These are phyloP conservation scores for Philaethria dido DNA, from an alignment of 2,888 invertebrate species.

Conservation along the genomic window DNA sequence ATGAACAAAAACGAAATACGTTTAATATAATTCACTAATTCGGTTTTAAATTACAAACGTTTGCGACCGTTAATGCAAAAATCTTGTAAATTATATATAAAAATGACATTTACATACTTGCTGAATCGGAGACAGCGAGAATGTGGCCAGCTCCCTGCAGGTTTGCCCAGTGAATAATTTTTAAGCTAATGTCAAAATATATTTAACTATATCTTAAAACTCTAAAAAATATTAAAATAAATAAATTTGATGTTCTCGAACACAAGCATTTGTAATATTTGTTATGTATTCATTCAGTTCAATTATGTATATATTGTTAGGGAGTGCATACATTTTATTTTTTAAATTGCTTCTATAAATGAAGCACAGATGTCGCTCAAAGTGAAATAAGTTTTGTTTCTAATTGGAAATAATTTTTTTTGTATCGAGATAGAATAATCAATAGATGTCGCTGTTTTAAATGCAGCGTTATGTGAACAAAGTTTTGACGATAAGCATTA, in stretches of 20 bases:
- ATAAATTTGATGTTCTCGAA: not conserved
- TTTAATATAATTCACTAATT: slow-evolving; percentile 47
- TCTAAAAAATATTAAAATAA: not conserved
- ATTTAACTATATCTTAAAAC: slow-evolving; percentile 1
- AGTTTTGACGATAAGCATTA: too few species aligned
- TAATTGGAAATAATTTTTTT: not conserved
- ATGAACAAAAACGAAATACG: slow-evolving; percentile 43
- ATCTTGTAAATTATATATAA: slow-evolving; percentile 64
- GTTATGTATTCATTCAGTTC: not conserved
- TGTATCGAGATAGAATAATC: not conserved
- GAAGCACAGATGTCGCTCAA: slow-evolving; percentile 2
- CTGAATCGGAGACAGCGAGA: slow-evolving; percentile 79
- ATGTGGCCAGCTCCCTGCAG: slow-evolving; percentile 75
- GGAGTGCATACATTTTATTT: not conserved
- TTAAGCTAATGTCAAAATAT: slow-evolving; percentile 33
- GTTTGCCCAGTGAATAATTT: slow-evolving; percentile 63
- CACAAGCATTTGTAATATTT: not conserved
- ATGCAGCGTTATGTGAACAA: not conserved
- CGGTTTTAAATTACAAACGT: slow-evolving; percentile 50
- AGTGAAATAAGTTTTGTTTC: not conserved
- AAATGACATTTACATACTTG: slow-evolving; percentile 85
- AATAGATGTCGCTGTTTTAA: not conserved
- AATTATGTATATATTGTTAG: not conserved
- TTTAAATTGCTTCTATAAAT: not conserved
- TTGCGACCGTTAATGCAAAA: slow-evolving; percentile 54